Evolutionary conservation across 2,888 invertebrate species (phyloP).

Genomic region (Ctenicera cuprea): DNA sequence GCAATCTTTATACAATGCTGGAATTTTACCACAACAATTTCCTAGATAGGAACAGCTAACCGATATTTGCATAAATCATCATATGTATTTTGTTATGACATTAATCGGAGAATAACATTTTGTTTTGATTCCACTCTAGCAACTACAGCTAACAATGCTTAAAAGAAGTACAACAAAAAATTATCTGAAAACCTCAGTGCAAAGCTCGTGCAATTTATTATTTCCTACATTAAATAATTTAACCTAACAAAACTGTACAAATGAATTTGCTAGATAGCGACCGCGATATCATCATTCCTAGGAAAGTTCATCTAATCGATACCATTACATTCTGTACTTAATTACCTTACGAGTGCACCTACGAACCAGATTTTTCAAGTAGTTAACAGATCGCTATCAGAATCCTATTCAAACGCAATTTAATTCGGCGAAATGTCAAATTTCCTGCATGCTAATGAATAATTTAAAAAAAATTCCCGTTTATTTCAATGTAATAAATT

Average conservation of each 20-base stretch:
- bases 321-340: conserved; percentile 17
- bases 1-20: no score
- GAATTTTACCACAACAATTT: no score
- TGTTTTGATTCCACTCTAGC: no score
- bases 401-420: background rate
- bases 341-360: background rate
- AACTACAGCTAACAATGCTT: no score
- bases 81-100: no score
- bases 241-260: background rate
- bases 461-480: background rate
- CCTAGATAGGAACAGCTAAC: no score
- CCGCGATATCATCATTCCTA: background rate
- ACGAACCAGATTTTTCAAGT: background rate
- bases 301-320: conserved; percentile 11
- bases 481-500: background rate
- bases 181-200: no score
- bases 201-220: no score
- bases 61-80: no score
- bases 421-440: conserved; percentile 8
- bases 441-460: background rate
- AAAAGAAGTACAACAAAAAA: no score
- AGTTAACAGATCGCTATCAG: background rate
- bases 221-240: background rate
- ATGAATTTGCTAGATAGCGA: conserved; percentile 1
- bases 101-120: no score